Evolutionary conservation across 2,113 vertebrate species (phyloP), one percentile per base, ranked within the genome.

Genomic region (Corydoras maculifer): DNA sequence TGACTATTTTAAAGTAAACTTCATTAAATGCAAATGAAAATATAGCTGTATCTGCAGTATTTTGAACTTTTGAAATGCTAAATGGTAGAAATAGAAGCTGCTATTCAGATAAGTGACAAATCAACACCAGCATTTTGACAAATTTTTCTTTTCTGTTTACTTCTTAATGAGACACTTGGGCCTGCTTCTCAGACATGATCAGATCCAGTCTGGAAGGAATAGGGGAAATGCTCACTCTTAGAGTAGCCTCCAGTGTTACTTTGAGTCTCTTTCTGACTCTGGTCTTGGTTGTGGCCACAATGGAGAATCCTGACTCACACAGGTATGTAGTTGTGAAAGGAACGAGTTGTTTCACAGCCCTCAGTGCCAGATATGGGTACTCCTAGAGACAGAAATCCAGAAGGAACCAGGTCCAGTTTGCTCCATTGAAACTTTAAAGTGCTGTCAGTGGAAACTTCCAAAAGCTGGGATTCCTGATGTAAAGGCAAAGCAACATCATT

Each of bases 231-330:
- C 58, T 62, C 64, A 70, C 18, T 15, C 8, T 4, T 29, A 74
- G 4, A 61, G 54, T 73, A 53, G 53, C 35, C 4, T 77, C 32
- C 74, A 65, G 58, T 58, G 75, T 69, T 69, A 65, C 53, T 62
- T 73, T 74, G 43, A 74, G 67, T 74, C 55, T 78, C 62, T 62
- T 77, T 8, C 48, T 73, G n/a, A 18, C n/a, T 54, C 74, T 74
- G 59, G 62, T 29, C 64, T 73, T 77, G 50, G 62, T 72, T 31
- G 58, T 51, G 49, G 61, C 49, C 71, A 77, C 65, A 59, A 53
- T 73, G 11, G 62, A 77, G 63, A 70, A 74, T 25, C 63, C 69
- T 5, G 35, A 43, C 35, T 43, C 35, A 68, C 54, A 49, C 25
- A 63, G 55, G 53, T 71, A 67, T 53, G 63, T 75, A 31, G 68